These are phyloP conservation scores for Pristionchus exspectatus DNA, from an alignment of 2,888 invertebrate genomes.

Conservation along the genomic window DNA sequence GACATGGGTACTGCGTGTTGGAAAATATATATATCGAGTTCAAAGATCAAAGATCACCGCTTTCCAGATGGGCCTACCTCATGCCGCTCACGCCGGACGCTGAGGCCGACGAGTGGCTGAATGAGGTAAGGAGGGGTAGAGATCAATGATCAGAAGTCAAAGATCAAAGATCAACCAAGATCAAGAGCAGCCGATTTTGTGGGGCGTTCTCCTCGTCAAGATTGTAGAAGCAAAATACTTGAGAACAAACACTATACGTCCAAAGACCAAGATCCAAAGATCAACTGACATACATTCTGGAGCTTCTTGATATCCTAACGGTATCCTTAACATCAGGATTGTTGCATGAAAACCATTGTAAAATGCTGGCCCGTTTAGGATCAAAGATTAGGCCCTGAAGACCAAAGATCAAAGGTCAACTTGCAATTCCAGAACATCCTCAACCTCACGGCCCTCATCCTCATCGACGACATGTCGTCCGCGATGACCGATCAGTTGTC, in stretches of 20 bases:
- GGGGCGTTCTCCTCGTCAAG: too few relatives aligned
- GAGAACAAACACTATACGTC: too few relatives aligned
- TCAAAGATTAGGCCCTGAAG: too few relatives aligned
- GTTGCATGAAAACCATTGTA: too few relatives aligned
- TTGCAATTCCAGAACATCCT: neutral
- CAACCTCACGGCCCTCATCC: conserved; percentile 2
- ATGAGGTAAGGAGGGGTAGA: neutral
- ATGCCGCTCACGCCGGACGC: conserved; percentile 38
- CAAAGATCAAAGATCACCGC: neutral
- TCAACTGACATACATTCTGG: too few relatives aligned
- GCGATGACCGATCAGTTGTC: conserved; percentile 9
- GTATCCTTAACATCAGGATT: too few relatives aligned
- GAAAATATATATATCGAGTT: neutral
- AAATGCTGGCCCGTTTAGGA: neutral
- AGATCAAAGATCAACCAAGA: neutral
- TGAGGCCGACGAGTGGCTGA: conserved; percentile 31
- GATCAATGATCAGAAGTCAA: too few relatives aligned
- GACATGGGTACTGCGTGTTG: too few relatives aligned
- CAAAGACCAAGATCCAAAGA: too few relatives aligned
- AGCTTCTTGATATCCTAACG: too few relatives aligned
- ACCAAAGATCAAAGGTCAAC: neutral
- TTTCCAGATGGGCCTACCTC: conserved; percentile 33
- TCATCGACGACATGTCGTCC: conserved; percentile 41
- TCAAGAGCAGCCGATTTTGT: too few relatives aligned
- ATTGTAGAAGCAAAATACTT: too few relatives aligned